Percentiles rank a stretch among this genome's conserved stretches.
These are phyloP conservation scores for Acrossocheilus wenchowensis DNA, from an alignment of 2,797 vertebrate genomes.

Conservation along the genomic window DNA sequence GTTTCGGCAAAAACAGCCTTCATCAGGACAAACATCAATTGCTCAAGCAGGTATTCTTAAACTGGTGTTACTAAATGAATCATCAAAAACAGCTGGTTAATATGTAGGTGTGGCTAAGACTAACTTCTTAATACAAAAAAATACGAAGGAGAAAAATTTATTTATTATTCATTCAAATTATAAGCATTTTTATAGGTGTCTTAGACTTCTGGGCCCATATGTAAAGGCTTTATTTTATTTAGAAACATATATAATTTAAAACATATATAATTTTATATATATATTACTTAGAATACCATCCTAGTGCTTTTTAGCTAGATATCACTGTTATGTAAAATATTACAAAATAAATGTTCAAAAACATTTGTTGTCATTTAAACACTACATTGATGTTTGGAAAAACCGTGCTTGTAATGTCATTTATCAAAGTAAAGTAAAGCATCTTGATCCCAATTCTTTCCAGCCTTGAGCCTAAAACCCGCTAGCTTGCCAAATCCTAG, in stretches of 20 bases:
- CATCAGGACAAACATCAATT: too few species aligned
- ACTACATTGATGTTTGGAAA: neutral
- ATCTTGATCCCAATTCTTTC: neutral
- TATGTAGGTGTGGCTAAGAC: too few species aligned
- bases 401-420: neutral
- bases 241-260: too few species aligned
- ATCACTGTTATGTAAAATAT: too few species aligned
- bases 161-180: neutral
- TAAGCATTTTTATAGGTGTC: neutral
- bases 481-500: constrained; percentile 1
- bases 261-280: too few species aligned
- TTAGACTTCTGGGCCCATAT: neutral
- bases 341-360: neutral
- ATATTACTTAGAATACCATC: neutral
- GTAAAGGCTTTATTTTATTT: neutral
- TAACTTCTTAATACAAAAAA: too few species aligned
- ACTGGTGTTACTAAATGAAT: too few species aligned
- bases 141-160: too few species aligned
- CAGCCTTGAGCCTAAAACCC: neutral
- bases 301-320: neutral
- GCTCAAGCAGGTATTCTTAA: too few species aligned
- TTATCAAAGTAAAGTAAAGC: neutral
- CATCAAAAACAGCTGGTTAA: too few species aligned
- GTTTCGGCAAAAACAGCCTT: too few species aligned
- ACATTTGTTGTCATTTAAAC: neutral